phyloP scores from a whole-genome alignment of 2,113 vertebrate genomes.

The Pterocles gutturalis region DNA sequence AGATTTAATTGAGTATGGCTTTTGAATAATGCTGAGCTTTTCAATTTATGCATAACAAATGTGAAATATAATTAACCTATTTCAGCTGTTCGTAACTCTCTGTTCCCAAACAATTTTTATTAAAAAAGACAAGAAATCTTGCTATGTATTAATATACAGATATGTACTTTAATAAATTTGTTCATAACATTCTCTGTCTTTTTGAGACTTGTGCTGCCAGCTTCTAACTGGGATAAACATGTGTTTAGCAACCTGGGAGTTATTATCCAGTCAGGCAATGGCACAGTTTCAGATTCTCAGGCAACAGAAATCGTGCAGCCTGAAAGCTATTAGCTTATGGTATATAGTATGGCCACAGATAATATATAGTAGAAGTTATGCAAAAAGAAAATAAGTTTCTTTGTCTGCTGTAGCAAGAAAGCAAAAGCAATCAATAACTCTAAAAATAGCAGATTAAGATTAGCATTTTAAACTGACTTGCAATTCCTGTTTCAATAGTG shows the following conservation, averaged over 20 bases:
- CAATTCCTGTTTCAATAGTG: neutral
- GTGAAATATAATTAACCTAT: slow-evolving; percentile 67
- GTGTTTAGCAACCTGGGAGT: neutral
- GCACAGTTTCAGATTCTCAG: neutral
- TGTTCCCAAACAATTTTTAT: slow-evolving; percentile 7
- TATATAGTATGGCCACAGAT: neutral
- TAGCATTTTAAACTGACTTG: neutral
- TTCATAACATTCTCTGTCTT: neutral
- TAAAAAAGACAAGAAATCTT: neutral
- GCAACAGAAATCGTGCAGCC: neutral
- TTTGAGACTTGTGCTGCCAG: neutral
- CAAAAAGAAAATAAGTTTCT: neutral
- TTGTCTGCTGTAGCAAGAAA: neutral
- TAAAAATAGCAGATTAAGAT: neutral
- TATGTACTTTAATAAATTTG: neutral
- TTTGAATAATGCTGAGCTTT: slow-evolving; percentile 60
- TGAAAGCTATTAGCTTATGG: neutral
- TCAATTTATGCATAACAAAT: slow-evolving; percentile 62
- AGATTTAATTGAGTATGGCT: slow-evolving; percentile 63
- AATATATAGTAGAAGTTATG: neutral
- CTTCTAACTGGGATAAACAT: neutral
- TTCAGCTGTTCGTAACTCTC: slow-evolving; percentile 37
- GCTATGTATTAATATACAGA: neutral
- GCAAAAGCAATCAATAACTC: neutral
- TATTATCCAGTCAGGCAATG: neutral